Evolutionary conservation across 1,140 invertebrate genomes (phyloP), one percentile per base, ranked within the genome.

Genomic region (Physella acuta): DNA sequence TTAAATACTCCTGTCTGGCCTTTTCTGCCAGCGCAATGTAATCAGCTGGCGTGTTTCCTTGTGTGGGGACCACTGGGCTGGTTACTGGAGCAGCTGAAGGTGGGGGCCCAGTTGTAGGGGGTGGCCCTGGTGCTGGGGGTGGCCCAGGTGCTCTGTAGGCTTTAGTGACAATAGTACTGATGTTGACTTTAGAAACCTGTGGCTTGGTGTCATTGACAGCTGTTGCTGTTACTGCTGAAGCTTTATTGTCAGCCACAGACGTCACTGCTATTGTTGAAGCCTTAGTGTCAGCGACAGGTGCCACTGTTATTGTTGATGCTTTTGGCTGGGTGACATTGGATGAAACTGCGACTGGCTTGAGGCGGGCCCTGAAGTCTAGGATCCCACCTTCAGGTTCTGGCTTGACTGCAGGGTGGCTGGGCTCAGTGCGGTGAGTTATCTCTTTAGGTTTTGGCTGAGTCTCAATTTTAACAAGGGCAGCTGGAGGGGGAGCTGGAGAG

Each of bases 21-120:
- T 78, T 81, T 63, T 82, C 81, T 52, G 81, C 81, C 49, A 80
- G 60, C 11, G 77, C 77, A 16, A 82, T 56, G 66, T 78, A 81
- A 71, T 82, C 76, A 26, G 36, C 68, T 16, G 71, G 28, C 36
- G 55, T 63, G 59, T n/a, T 16, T 24, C 34, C 51, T 1, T n/a
- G n/a, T 4, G 20, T 44, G n/a, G 61, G 14, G 1, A 20, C 17
- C 36, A 62, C 26, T 39, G 60, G 66, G 28, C 67, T 71, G 16
- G n/a, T 34, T 39, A 26, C n/a, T 28, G 14, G 24, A 14, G 52
- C 59, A 44, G 70, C 34, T 30, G 16, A 5, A 30, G 11, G 11
- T 8, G 37, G 4, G 30, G 70, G 36, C 51, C 67, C 67, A 14
- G 31, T 52, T 56, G 36, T 31, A 36, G 20, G 24, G 17, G 36